Evolutionary conservation across 2,113 vertebrate genomes (phyloP).

Genomic region (Pyxicephalus adspersus): DNA sequence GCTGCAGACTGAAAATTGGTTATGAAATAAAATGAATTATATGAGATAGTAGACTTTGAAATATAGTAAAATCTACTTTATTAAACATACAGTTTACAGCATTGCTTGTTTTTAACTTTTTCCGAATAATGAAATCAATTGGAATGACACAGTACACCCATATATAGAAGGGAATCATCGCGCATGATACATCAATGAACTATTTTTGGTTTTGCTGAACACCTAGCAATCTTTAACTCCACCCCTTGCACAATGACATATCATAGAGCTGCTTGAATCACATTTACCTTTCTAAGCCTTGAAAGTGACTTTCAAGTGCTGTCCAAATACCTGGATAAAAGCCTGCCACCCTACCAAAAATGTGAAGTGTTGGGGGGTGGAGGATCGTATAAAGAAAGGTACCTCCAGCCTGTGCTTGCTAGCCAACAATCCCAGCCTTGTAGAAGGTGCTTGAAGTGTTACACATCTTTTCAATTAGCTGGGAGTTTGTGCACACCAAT

Average conservation of each 20-base stretch:
- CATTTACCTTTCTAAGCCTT: constrained; percentile 49
- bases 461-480: constrained; percentile 50
- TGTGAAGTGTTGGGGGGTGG: constrained; percentile 43
- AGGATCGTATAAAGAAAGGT: constrained; percentile 21
- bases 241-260: constrained; percentile 22
- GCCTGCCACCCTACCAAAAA: constrained; percentile 55
- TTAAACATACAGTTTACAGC: background rate
- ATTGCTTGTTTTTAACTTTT: background rate
- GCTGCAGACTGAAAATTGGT: no score
- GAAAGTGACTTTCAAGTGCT: constrained; percentile 55
- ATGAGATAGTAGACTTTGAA: constrained; percentile 1
- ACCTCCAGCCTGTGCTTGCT: constrained; percentile 3
- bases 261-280: constrained; percentile 39
- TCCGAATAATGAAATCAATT: background rate
- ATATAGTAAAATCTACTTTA: background rate
- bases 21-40: background rate
- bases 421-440: constrained; percentile 30
- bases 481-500: constrained; percentile 14
- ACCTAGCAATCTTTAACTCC: background rate
- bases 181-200: background rate
- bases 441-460: constrained; percentile 39
- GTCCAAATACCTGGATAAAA: constrained; percentile 53
- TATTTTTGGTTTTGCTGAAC: background rate
- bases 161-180: background rate
- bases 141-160: constrained; percentile 4